phyloP scores from a whole-genome alignment of 2,888 invertebrate genomes.

The Cabera pusaria region DNA sequence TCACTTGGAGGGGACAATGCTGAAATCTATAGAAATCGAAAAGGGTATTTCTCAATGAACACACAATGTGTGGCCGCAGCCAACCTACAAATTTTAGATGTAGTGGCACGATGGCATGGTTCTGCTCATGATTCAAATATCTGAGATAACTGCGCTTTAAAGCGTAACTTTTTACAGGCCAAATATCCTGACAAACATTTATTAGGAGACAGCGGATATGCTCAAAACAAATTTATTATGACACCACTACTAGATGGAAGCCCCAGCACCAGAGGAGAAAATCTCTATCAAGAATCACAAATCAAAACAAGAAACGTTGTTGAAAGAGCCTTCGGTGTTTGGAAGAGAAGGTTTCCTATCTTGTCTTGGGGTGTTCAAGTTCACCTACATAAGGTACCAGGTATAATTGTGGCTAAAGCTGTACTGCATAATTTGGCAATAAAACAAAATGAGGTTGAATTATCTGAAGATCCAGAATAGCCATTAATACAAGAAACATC shows the following conservation, averaged over 20 bases:
- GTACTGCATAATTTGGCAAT: too few species aligned
- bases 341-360: constrained; percentile 13
- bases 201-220: constrained; percentile 13
- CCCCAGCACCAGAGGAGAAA: constrained; percentile 10
- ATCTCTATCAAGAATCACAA: constrained; percentile 10
- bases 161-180: constrained; percentile 1
- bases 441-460: too few species aligned
- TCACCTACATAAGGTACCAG: too few species aligned
- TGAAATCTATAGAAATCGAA: constrained; percentile 6
- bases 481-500: too few species aligned
- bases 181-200: constrained; percentile 5
- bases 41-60: constrained; percentile 12
- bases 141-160: constrained; percentile 12
- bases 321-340: constrained; percentile 9
- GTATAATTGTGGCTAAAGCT: constrained; percentile 11
- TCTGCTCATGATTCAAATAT: constrained; percentile 11
- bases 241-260: constrained; percentile 7
- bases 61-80: constrained; percentile 5
- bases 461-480: too few species aligned
- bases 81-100: constrained; percentile 6
- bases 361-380: constrained; percentile 3
- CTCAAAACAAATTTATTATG: constrained; percentile 13
- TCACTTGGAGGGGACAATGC: constrained; percentile 13
- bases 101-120: constrained; percentile 16
- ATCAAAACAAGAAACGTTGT: constrained; percentile 1